These are phyloP conservation scores for Eupeodes luniger DNA, from an alignment of 2,888 invertebrate species.

Conservation along the genomic window DNA sequence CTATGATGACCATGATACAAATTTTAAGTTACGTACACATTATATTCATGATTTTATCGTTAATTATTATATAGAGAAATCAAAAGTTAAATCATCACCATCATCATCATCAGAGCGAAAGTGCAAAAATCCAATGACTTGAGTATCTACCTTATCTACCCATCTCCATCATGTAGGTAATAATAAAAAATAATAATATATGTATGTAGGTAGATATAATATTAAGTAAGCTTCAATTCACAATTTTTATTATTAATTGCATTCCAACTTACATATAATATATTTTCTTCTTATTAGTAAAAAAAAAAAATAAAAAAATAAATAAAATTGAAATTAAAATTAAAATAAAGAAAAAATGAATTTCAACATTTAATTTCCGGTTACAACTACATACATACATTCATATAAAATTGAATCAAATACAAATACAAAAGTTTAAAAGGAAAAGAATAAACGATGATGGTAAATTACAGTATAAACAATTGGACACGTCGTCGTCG, in stretches of 20 bases:
- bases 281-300: slow-evolving; percentile 38
- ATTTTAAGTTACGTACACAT: slow-evolving; percentile 36
- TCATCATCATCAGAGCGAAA: slow-evolving; percentile 1
- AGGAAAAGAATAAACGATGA: slow-evolving; percentile 27
- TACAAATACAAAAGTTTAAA: neutral
- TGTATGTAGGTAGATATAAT: neutral
- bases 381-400: slow-evolving; percentile 54
- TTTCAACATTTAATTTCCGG: slow-evolving; percentile 73
- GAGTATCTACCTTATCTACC: neutral
- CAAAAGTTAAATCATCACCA: slow-evolving; percentile 32
- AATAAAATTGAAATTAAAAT: slow-evolving; percentile 40
- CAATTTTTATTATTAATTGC: slow-evolving; percentile 56
- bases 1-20: neutral
- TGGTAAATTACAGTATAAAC: slow-evolving; percentile 67
- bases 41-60: slow-evolving; percentile 50
- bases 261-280: slow-evolving; percentile 20
- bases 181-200: slow-evolving; percentile 16
- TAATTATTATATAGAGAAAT: slow-evolving; percentile 56
- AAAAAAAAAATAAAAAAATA: slow-evolving; percentile 62
- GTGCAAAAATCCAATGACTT: neutral
- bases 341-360: slow-evolving; percentile 31
- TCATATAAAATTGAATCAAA: neutral
- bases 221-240: slow-evolving; percentile 29
- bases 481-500: slow-evolving; percentile 66
- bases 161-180: neutral